phyloP scores from a whole-genome alignment of 2,113 vertebrate genomes.

The Garra rufa region DNA sequence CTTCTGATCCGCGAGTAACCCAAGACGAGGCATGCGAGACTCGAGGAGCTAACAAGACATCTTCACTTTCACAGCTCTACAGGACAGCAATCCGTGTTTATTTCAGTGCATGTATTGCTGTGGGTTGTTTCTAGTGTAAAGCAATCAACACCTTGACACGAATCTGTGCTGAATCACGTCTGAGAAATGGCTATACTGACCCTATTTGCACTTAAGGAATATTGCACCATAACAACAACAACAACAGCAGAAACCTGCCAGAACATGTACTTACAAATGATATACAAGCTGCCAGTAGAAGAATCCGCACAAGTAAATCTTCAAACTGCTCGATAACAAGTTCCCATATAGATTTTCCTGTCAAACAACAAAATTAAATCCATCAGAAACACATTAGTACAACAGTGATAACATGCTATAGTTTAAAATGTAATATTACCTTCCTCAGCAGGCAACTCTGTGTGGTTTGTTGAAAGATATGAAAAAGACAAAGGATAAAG shows the following conservation, averaged over 20 bases:
- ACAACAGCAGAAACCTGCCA: not conserved
- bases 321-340: constrained; percentile 98
- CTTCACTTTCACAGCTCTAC: constrained; percentile 41
- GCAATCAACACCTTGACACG: constrained; percentile 19
- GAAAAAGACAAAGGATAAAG: constrained; percentile 51
- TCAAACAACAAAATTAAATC: constrained; percentile 50
- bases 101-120: not conserved
- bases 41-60: constrained; percentile 65
- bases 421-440: constrained; percentile 74
- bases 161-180: not conserved
- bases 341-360: constrained; percentile 97
- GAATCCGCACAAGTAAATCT: constrained; percentile 96
- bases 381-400: constrained; percentile 17
- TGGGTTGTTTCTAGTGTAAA: not conserved
- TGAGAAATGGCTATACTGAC: not conserved
- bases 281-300: constrained; percentile 97
- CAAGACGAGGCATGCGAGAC: constrained; percentile 57
- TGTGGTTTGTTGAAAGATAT: constrained; percentile 62
- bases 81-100: not conserved
- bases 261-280: constrained; percentile 91
- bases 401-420: not conserved
- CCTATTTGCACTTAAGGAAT: not conserved
- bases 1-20: constrained; percentile 61
- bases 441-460: constrained; percentile 97
- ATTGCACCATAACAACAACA: not conserved